phyloP scores from a whole-genome alignment of 2,113 vertebrate genomes.

The Mesoclemmys tuberculata region DNA sequence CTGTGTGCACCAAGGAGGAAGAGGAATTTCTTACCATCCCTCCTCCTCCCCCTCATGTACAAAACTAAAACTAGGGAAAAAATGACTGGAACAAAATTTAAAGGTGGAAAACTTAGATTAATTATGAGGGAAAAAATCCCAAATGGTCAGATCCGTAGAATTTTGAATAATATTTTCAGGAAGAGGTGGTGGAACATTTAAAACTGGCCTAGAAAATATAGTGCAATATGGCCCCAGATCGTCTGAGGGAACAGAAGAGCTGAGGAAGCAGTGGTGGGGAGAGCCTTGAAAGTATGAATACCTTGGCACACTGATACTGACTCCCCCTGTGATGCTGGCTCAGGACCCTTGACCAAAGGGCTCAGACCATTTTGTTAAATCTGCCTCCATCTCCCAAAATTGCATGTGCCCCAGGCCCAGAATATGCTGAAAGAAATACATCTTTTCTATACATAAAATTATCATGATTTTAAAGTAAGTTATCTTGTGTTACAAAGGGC shows the following conservation, averaged over 20 bases:
- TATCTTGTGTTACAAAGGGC: neutral
- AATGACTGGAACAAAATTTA: neutral
- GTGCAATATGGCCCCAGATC: neutral
- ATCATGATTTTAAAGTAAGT: neutral
- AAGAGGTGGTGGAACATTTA: constrained; percentile 3
- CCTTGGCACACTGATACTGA: neutral
- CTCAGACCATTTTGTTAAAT: neutral
- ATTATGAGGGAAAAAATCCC: neutral
- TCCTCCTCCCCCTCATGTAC: neutral
- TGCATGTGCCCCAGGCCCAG: neutral
- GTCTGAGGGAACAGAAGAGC: neutral
- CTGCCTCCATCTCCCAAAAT: neutral
- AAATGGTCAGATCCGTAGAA: neutral
- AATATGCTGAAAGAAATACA: neutral
- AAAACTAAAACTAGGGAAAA: neutral
- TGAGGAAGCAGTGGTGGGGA: neutral
- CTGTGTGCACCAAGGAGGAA: neutral
- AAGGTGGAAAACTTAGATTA: neutral
- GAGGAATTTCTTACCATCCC: neutral
- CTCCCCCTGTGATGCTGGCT: neutral
- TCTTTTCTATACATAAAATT: neutral
- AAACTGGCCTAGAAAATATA: neutral
- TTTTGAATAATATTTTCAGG: neutral
- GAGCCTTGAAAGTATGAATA: neutral
- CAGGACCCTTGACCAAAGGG: neutral